Conservation (phyloP, 1,140 invertebrate genomes). For the Drosophila mauritiana region DNA sequence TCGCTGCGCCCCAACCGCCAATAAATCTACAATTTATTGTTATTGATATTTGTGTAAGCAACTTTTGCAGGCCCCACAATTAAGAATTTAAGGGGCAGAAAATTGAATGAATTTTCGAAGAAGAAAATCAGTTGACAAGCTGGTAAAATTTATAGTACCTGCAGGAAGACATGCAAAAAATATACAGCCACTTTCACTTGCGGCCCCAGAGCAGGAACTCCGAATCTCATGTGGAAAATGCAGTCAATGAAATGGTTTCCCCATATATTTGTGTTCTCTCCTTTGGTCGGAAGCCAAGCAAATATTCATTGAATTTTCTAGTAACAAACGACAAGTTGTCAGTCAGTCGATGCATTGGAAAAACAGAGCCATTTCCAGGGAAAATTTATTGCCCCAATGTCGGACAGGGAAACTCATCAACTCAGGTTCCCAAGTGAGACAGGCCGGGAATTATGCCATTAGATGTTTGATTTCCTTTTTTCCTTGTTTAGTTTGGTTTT, state of each 20-base stretch:
- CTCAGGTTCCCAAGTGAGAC: slow-evolving; percentile 4
- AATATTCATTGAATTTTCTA: slow-evolving; percentile 80
- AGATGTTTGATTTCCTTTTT: slow-evolving; percentile 33
- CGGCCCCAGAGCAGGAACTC: neutral
- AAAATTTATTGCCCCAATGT: slow-evolving; percentile 57
- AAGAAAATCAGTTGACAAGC: slow-evolving; percentile 53
- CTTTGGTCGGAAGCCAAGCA: slow-evolving; percentile 34
- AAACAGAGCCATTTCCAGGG: slow-evolving; percentile 33
- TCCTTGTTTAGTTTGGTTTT: slow-evolving; percentile 6
- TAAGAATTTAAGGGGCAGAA: slow-evolving; percentile 64
- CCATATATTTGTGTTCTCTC: slow-evolving; percentile 4
- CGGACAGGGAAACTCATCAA: slow-evolving; percentile 35
- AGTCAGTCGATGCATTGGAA: slow-evolving; percentile 39
- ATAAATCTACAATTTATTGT: slow-evolving; percentile 79
- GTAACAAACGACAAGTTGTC: slow-evolving; percentile 74
- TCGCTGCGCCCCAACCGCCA: slow-evolving; percentile 27
- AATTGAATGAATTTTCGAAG: slow-evolving; percentile 45
- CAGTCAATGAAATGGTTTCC: slow-evolving; percentile 61
- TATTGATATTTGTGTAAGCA: slow-evolving; percentile 79
- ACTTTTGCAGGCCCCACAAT: slow-evolving; percentile 47
- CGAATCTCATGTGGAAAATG: slow-evolving; percentile 55
- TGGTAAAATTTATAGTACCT: slow-evolving; percentile 52
- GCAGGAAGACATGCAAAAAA: slow-evolving; percentile 54
- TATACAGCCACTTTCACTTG: slow-evolving; percentile 58
- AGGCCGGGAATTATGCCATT: slow-evolving; percentile 47